A percentile compares a stretch with the other conserved stretches of the same genome.
Evolutionary conservation across 2,797 vertebrate genomes (phyloP).

Genomic region (Labroides dimidiatus): DNA sequence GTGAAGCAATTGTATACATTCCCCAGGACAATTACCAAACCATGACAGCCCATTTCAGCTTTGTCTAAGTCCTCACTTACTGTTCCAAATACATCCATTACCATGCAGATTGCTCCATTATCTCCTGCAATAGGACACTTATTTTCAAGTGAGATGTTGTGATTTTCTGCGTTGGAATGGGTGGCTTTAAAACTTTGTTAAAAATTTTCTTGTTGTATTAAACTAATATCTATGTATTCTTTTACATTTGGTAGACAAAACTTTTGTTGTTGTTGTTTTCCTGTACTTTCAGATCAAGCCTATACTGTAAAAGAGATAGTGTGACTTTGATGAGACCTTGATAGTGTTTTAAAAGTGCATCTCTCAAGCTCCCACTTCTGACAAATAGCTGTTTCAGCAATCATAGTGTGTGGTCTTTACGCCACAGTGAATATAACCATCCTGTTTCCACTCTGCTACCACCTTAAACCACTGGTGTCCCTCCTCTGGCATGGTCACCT

Average conservation of each 20-base stretch:
- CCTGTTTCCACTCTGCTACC: conserved; percentile 55
- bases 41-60: conserved; percentile 74
- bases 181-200: conserved; percentile 45
- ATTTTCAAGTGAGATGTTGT: conserved; percentile 66
- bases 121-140: conserved; percentile 61
- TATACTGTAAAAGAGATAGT: conserved; percentile 12
- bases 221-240: conserved; percentile 21
- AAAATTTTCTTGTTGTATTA: conserved; percentile 27
- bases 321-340: conserved; percentile 44
- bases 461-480: conserved; percentile 55
- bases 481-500: conserved; percentile 63
- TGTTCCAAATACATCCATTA: conserved; percentile 75
- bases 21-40: conserved; percentile 72
- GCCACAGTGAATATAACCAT: conserved; percentile 62
- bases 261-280: not conserved
- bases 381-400: conserved; percentile 63
- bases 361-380: conserved; percentile 55
- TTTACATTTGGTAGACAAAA: conserved; percentile 21
- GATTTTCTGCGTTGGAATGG: conserved; percentile 49
- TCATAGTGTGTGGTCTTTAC: conserved; percentile 54
- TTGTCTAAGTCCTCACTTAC: conserved; percentile 73
- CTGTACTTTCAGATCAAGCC: not conserved
- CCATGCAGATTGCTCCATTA: conserved; percentile 77
- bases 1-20: conserved; percentile 66
- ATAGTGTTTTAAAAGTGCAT: conserved; percentile 38